Percentiles rank a stretch among this genome's conserved stretches.
Conservation (phyloP, 2,113 vertebrate genomes). For the Elephas maximus region DNA sequence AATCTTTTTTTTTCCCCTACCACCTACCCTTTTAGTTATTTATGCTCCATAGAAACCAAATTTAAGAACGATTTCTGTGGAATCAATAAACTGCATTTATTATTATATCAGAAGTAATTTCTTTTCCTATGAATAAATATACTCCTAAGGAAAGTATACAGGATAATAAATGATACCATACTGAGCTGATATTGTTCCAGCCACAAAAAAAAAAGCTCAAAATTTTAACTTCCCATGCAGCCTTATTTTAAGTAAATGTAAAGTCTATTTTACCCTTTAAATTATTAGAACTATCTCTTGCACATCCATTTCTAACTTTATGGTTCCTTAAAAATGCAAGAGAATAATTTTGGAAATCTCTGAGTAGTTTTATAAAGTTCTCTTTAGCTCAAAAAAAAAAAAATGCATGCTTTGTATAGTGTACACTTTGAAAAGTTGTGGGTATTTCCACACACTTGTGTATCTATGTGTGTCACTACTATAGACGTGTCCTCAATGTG, state of each 20-base stretch:
- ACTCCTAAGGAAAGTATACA: neutral
- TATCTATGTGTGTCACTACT: neutral
- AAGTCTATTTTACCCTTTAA: constrained; percentile 31
- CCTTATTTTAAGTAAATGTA: neutral
- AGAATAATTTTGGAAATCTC: neutral
- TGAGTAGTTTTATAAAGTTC: neutral
- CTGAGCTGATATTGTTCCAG: neutral
- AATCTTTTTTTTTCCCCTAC: neutral
- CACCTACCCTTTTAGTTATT: neutral
- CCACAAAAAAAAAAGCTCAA: neutral
- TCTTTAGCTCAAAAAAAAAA: neutral
- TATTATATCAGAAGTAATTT: constrained; percentile 9
- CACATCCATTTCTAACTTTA: neutral
- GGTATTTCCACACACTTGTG: neutral
- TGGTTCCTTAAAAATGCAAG: neutral
- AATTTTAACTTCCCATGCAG: neutral
- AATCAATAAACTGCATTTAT: neutral
- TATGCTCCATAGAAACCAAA: neutral
- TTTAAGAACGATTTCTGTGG: neutral
- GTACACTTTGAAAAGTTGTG: neutral
- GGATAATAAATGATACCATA: neutral
- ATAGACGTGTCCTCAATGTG: neutral
- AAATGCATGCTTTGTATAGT: neutral
- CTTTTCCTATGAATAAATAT: constrained; percentile 14
- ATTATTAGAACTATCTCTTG: neutral